phyloP scores from a whole-genome alignment of 2,113 vertebrate species.

The Xenopus laevis region DNA sequence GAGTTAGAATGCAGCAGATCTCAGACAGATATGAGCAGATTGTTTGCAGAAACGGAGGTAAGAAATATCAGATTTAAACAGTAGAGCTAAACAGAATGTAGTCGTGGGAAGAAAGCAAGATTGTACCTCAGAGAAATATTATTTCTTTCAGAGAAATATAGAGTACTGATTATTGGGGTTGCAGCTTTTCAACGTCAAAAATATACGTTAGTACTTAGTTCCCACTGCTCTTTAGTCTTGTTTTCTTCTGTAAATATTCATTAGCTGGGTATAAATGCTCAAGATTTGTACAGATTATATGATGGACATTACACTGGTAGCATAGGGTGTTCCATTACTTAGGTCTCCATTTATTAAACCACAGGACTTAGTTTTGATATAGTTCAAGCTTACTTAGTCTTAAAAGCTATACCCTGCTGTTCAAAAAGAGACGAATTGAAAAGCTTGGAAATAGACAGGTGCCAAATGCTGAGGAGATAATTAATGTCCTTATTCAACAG shows the following conservation, averaged over 20 bases:
- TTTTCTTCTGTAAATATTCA: slow-evolving; percentile 40
- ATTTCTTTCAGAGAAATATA: slow-evolving; percentile 6
- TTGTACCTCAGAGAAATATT: no score
- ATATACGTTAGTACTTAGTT: slow-evolving; percentile 37
- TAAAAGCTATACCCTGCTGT: slow-evolving; percentile 41
- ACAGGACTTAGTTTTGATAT: slow-evolving; percentile 40
- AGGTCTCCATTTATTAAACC: slow-evolving; percentile 39
- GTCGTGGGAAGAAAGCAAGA: no score
- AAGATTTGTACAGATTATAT: slow-evolving; percentile 38
- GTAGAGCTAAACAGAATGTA: no score
- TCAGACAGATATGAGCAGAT: no score
- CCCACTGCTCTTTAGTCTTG: slow-evolving; percentile 40
- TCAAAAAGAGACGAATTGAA: slow-evolving; percentile 27
- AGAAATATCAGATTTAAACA: no score
- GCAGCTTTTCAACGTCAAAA: slow-evolving; percentile 32
- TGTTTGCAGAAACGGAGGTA: no score
- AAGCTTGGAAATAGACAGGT: slow-evolving; percentile 42
- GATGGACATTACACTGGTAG: slow-evolving; percentile 31
- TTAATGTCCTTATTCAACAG: slow-evolving; percentile 27
- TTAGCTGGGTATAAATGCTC: slow-evolving; percentile 32
- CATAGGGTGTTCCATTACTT: slow-evolving; percentile 39
- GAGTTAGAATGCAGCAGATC: no score
- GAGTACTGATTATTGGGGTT: slow-evolving; percentile 28
- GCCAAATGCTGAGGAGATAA: slow-evolving; percentile 42
- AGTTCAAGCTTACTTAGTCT: slow-evolving; percentile 39